A percentile compares a stretch with the other conserved stretches of the same genome.
Conservation (phyloP, 2,888 invertebrate species). For the Silvanus unidentatus region DNA sequence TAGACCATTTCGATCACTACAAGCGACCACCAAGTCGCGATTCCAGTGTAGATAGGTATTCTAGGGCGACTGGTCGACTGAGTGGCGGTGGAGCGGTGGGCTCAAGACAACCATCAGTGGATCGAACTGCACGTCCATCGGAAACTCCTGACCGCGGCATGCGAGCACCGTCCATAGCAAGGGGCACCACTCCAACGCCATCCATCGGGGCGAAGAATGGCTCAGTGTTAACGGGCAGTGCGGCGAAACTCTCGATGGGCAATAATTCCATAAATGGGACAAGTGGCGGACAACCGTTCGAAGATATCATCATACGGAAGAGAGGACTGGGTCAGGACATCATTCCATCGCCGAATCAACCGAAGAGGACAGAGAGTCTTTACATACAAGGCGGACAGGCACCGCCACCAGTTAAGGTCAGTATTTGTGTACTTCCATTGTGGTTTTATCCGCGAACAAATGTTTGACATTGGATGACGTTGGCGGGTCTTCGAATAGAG, state of each 20-base stretch:
- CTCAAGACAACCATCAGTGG: conserved; percentile 75
- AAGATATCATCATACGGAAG: conserved; percentile 75
- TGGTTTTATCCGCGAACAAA: too few relatives aligned
- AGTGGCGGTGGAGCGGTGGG: conserved; percentile 45
- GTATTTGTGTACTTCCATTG: too few relatives aligned
- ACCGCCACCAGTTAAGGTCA: conserved; percentile 38
- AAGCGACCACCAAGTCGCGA: conserved; percentile 85
- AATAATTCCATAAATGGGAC: not conserved
- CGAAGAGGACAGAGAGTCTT: conserved; percentile 86
- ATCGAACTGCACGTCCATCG: conserved; percentile 48
- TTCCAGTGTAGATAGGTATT: conserved; percentile 73
- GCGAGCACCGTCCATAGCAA: conserved; percentile 53
- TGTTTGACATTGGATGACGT: conserved; percentile 14
- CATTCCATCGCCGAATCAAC: conserved; percentile 79
- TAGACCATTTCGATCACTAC: conserved; percentile 92
- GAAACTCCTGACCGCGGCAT: conserved; percentile 48
- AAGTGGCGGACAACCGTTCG: conserved; percentile 58
- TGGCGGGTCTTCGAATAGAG: not conserved
- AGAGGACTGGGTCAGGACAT: conserved; percentile 82
- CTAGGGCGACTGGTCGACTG: conserved; percentile 60
- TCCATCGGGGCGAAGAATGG: conserved; percentile 54
- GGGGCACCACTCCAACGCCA: conserved; percentile 51
- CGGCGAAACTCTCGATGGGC: conserved; percentile 2
- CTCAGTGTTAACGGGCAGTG: conserved; percentile 55
- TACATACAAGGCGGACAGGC: conserved; percentile 57